Evolutionary conservation across 2,797 vertebrate genomes (phyloP).

Genomic region (Acropternis orthonyx): DNA sequence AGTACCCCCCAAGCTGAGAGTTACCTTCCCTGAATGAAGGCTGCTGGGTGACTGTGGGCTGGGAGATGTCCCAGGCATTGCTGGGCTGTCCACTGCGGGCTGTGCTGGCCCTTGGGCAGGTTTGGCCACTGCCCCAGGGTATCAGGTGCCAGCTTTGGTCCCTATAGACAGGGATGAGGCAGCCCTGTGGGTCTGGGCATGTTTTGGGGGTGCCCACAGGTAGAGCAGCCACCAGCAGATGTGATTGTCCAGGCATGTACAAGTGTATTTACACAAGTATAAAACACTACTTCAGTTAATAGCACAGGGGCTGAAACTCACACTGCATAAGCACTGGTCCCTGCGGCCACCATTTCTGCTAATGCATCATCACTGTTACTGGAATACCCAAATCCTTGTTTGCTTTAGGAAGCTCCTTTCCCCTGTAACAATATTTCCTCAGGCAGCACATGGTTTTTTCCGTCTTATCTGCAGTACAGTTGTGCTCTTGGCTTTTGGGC

Average conservation of each 20-base stretch:
- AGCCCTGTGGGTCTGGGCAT: background rate
- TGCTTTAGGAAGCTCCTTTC: background rate
- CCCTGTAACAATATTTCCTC: background rate
- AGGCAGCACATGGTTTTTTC: background rate
- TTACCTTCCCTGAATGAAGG: background rate
- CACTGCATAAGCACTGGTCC: fast-evolving
- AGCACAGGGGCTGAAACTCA: background rate
- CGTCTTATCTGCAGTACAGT: background rate
- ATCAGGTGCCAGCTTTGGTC: background rate
- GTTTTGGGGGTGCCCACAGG: fast-evolving
- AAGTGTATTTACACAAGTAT: fast-evolving
- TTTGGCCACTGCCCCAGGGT: background rate
- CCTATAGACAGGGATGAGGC: fast-evolving
- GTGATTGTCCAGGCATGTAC: fast-evolving
- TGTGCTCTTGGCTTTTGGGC: background rate
- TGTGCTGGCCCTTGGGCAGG: background rate
- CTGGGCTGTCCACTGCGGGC: fast-evolving
- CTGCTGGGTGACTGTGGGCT: background rate
- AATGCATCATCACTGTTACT: fast-evolving
- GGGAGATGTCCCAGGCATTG: fast-evolving
- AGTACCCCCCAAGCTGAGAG: background rate
- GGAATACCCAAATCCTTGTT: background rate
- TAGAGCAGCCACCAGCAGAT: background rate
- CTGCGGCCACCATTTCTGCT: background rate
- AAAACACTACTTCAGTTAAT: too few species aligned